Conservation (phyloP, 37 sponge, comb jelly and placozoan genomes). For the Sycon ciliatum region DNA sequence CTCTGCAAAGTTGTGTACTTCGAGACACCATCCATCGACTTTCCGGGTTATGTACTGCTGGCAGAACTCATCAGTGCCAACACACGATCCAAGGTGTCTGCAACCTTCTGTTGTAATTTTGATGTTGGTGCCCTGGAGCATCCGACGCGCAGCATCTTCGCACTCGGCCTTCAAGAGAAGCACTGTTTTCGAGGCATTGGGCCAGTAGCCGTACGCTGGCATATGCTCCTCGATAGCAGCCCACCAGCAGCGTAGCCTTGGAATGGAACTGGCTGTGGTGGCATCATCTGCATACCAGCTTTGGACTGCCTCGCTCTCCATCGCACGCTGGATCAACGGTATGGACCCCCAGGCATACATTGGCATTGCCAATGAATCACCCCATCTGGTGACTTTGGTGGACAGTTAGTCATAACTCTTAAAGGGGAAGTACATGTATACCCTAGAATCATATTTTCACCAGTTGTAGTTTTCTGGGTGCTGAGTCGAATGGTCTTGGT, state of each 20-base stretch:
- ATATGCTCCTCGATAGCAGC: background rate
- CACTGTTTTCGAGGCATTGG: constrained; percentile 11
- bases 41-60: background rate
- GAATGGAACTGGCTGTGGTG: background rate
- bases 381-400: no score
- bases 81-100: constrained; percentile 9
- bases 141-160: background rate
- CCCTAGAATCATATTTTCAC: no score
- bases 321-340: no score
- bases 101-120: background rate
- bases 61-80: background rate
- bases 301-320: no score
- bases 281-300: background rate
- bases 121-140: constrained; percentile 10
- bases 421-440: no score
- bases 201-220: constrained; percentile 16
- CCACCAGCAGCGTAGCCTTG: constrained; percentile 25
- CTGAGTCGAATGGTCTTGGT: no score
- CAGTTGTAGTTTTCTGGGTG: no score
- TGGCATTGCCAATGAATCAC: no score
- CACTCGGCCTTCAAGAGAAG: background rate
- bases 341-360: no score
- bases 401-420: no score
- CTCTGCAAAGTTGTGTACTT: background rate
- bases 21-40: background rate